Evolutionary conservation across 1,140 invertebrate species (phyloP), one percentile per base, ranked within the genome.

Genomic region (Drosophila watanabei): DNA sequence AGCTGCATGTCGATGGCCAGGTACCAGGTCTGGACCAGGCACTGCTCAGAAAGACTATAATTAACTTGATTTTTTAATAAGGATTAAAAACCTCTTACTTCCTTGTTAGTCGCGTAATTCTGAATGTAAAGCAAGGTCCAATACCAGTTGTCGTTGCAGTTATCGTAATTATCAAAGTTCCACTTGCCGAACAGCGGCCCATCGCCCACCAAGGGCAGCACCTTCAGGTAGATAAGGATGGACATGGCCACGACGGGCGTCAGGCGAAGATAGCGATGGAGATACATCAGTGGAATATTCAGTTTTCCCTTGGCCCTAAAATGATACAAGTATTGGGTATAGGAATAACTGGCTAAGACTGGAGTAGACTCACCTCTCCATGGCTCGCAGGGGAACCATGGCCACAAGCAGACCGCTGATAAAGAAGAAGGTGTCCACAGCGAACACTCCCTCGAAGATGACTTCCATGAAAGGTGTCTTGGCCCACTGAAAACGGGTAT

Each of bases 1-100:
- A 98, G 94, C 92, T 98, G 97, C 75, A 97, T 97, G 83, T 98
- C 97, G 60, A 97, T 97, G 8, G 97, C 96, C 46, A 98, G 93
- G 83, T 98, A 98, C 97, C 97, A 98, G 0, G 96, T 95, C 94
- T 97, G 97, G 54, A 96, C 96, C 95, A 98, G 96, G 80, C 97
- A 98, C 97, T 98, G 93, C 39, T 0, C 24, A 43, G 24, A 30
- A 0, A 9, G 7, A 24, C 5, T 8, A 0, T 0, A 16, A 13
- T 65, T 48, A 37, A 4, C 3, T n/a, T 1, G 13, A 11, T 13
- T 2, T 28, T 4, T 33, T 30, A 20, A 18, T 10, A 7, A 0
- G 18, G 9, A 8, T 14, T 4, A 1, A 16, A 0, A 13, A 13
- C 4, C 6, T 62, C 84, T 56, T 48, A 89, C 85, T 16, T 65